Base-by-base conservation (phyloP, 2,797 vertebrate species). In the Epinephelus coioides region DNA sequence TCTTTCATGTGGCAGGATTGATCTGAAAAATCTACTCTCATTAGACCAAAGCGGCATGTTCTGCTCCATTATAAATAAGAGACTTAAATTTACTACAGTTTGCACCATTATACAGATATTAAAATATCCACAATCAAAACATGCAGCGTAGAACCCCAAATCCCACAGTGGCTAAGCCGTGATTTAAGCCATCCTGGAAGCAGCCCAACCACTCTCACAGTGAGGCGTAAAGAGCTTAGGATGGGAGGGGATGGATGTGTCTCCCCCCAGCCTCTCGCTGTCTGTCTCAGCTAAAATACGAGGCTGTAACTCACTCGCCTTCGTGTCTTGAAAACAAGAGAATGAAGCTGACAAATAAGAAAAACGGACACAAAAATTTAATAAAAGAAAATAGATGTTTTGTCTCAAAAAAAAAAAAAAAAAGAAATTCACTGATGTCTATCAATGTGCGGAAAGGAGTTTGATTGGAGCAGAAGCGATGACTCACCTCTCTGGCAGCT, bases 121-220 rank as follows among this genome's bases (percentile, higher is more conserved):
- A 80, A 88, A 84, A 83, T 71, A 27, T 27, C 54, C 61, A 69
- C 63, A 85, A 79, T 86, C 59, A 66, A 65, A 89, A 78, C 74
- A 78, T 40, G 78, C 76, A 79, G 73, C 0, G 60, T 81, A 69
- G 60, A 73, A 80, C 69, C 76, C 59, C 69, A 89, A 91, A 94
- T 92, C 89, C 88, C 73, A 78, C 54, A 66, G 66, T 85, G 81
- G 81, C 84, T 92, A 83, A 91, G 86, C 86, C 69, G 13, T 80
- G 87, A 91, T 90, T 94, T 92, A 92, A 93, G 85, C 87, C 80
- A 61, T 54, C 46, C 78, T 91, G 91, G 91, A 91, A 79, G 66
- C 78, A 34, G 73, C 82, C 92, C 92, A 93, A 90, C 69, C 85
- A 82, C 90, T 92, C 74, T 84, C 89, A 86, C 86, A 87, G 84